phyloP scores from a whole-genome alignment of 2,113 vertebrate genomes.

The Protomyctophum bolini region DNA sequence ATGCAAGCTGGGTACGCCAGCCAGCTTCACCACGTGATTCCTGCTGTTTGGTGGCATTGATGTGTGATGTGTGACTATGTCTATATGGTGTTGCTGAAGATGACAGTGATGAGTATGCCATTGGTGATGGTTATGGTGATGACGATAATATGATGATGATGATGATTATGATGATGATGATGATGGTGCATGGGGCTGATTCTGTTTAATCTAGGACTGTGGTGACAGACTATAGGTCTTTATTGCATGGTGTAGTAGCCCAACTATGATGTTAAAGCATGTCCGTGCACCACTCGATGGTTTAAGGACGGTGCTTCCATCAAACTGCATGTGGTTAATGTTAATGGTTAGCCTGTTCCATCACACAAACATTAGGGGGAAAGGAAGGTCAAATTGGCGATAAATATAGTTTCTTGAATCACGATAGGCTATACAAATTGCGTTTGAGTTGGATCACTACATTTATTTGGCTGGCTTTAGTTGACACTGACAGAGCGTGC shows the following conservation, averaged over 20 bases:
- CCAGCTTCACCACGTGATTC: constrained; percentile 34
- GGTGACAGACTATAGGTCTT: constrained; percentile 29
- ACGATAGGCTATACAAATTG: constrained; percentile 66
- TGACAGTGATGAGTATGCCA: constrained; percentile 50
- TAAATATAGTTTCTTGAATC: not conserved
- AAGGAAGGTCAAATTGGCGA: not conserved
- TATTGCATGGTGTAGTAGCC: constrained; percentile 37
- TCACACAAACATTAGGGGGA: not conserved
- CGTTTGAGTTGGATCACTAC: constrained; percentile 80
- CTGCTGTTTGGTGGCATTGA: constrained; percentile 16
- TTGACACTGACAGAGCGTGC: constrained; percentile 93
- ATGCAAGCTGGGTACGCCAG: constrained; percentile 37
- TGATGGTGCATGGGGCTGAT: constrained; percentile 45
- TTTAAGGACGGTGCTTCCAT: constrained; percentile 21
- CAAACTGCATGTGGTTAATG: constrained; percentile 9
- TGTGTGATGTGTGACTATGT: not conserved
- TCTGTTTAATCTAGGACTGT: constrained; percentile 45
- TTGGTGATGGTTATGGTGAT: constrained; percentile 35
- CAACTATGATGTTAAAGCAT: constrained; percentile 16
- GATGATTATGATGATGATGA: constrained; percentile 59
- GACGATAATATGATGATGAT: constrained; percentile 60
- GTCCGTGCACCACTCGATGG: constrained; percentile 40
- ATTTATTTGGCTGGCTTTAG: constrained; percentile 83
- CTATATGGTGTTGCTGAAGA: constrained; percentile 18
- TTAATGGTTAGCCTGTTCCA: not conserved